A percentile compares a stretch with the other conserved stretches of the same genome.
These are phyloP conservation scores for Rhincodon typus DNA, from an alignment of 2,797 vertebrate genomes.

Conservation along the genomic window DNA sequence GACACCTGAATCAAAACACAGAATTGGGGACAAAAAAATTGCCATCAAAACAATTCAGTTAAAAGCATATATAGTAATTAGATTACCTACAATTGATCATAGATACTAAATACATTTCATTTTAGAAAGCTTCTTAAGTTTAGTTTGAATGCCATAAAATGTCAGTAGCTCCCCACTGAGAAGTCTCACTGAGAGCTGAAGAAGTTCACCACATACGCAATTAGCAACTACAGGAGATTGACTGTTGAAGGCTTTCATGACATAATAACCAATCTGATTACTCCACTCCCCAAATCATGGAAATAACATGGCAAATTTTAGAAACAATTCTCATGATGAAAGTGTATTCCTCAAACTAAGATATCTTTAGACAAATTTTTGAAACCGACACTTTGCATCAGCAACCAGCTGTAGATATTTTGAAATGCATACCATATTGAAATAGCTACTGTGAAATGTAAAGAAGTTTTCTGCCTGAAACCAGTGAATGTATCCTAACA, in stretches of 20 bases:
- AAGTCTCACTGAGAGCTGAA: neutral
- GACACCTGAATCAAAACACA: constrained; percentile 60
- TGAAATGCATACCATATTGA: neutral
- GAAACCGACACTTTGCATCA: neutral
- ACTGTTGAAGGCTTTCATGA: neutral
- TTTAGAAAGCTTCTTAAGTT: neutral
- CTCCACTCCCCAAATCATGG: neutral
- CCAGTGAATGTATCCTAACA: too few relatives aligned
- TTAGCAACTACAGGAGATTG: neutral
- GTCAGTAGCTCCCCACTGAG: neutral
- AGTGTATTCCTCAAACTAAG: neutral
- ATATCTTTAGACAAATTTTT: neutral
- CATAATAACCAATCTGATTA: neutral
- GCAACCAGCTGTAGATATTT: neutral
- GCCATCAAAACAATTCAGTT: neutral
- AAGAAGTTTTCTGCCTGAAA: neutral
- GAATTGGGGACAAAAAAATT: constrained; percentile 25
- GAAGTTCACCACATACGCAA: neutral
- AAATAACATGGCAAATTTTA: neutral
- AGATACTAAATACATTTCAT: neutral
- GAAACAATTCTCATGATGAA: neutral
- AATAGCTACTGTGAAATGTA: neutral
- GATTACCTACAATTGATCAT: neutral
- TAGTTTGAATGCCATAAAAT: neutral
- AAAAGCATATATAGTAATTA: neutral